Evolutionary conservation across 2,797 vertebrate species (phyloP), one percentile per base, ranked within the genome.

Genomic region (Darevskia nairensis): DNA sequence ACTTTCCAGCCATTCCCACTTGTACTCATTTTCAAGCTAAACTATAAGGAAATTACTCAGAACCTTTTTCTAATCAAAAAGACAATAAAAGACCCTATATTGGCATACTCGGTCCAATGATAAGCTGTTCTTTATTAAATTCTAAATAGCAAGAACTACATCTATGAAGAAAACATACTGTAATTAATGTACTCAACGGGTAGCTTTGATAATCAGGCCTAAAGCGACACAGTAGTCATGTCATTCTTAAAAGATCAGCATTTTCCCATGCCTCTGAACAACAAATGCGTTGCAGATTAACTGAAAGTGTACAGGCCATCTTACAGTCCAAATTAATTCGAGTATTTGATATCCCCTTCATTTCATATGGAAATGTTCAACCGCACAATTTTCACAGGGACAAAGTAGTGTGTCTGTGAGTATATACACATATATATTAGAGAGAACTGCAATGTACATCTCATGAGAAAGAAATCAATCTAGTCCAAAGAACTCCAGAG

Each of bases 311-410:
- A 94, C 89, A 94, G 92, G 92, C 94, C 94, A 94, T 89, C 91
- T 95, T 10, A 95, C 94, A 95, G 90, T 85, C 86, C 94, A 96
- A 94, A 96, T 96, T 95, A 96, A 96, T 94, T 95, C 93, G 21
- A 96, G 94, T 96, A 96, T 95, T 95, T 97, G 96, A 97, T 95
- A 95, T 96, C 96, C 94, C 85, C 93, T 95, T 96, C 95, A 95
- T 95, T 95, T 93, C 96, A 96, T 96, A 97, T 94, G 97, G 97
- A 96, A 97, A 95, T 95, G 97, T 96, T 94, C 94, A 96, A 92
- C 94, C 94, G 96, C 92, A 97, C 94, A 92, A 95, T 93, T 96
- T 96, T 96, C 95, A 95, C 93, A 93, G 89, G 88, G 94, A 97
- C 95, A 96, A 96, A 96, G 94, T 96, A 92, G 80, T 95, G 19